Evolutionary conservation across 2,113 vertebrate species (phyloP).

Genomic region (Gymnobelideus leadbeateri): DNA sequence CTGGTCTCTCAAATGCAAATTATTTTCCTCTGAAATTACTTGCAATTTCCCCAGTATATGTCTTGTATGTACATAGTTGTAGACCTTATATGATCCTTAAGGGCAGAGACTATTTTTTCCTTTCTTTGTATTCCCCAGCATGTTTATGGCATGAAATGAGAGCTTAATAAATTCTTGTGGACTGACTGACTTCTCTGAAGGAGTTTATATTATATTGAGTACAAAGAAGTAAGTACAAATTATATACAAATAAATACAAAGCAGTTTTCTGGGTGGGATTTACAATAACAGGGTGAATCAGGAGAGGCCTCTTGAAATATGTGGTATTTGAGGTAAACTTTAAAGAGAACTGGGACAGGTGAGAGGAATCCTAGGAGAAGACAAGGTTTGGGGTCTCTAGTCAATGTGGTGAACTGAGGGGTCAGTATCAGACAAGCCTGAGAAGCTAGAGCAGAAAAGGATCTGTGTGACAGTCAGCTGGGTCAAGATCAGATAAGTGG

Average conservation of each 20-base stretch:
- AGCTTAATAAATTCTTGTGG: neutral
- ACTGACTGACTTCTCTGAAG: neutral
- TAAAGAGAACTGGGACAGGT: neutral
- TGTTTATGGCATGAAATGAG: neutral
- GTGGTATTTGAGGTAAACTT: neutral
- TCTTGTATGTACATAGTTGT: neutral
- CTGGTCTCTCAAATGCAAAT: neutral
- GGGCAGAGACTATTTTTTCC: neutral
- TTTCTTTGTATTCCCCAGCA: neutral
- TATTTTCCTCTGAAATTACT: neutral
- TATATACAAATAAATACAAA: neutral
- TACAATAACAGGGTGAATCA: neutral
- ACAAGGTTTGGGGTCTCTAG: neutral
- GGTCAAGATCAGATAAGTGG: neutral
- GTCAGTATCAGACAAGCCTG: neutral
- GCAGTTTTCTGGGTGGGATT: neutral
- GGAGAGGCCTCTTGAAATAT: neutral
- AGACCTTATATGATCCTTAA: neutral
- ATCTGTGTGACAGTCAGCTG: neutral
- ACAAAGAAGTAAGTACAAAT: neutral
- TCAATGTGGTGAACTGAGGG: neutral
- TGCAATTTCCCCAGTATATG: neutral
- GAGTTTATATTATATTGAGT: neutral
- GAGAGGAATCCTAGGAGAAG: neutral
- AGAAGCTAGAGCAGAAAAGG: neutral